Percentiles rank a stretch among this genome's conserved stretches.
These are phyloP conservation scores for Chironomus tepperi DNA, from an alignment of 1,140 invertebrate species.

Conservation along the genomic window DNA sequence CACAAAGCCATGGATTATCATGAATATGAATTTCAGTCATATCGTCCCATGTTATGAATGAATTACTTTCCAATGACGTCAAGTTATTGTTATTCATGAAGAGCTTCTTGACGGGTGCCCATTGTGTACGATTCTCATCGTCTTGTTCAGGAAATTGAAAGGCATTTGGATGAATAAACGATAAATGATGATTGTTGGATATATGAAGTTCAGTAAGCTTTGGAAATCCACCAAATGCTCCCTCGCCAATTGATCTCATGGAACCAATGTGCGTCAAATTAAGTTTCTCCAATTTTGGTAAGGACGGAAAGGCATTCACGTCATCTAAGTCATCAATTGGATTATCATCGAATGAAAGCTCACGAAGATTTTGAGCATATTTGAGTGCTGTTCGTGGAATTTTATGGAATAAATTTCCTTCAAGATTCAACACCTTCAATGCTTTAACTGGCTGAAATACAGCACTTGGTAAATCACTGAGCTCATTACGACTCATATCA, in stretches of 20 bases:
- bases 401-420: slow-evolving; percentile 53
- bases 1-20: slow-evolving; percentile 65
- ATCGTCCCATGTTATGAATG: slow-evolving; percentile 53
- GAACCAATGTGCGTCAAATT: slow-evolving; percentile 54
- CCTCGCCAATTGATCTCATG: slow-evolving; percentile 46
- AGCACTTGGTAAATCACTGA: slow-evolving; percentile 50
- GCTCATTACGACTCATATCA: slow-evolving; percentile 54
- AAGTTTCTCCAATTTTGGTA: slow-evolving; percentile 50
- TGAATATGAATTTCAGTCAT: slow-evolving; percentile 52
- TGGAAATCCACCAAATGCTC: slow-evolving; percentile 31
- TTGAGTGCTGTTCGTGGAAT: slow-evolving; percentile 49
- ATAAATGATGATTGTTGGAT: slow-evolving; percentile 48
- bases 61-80: slow-evolving; percentile 46
- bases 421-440: slow-evolving; percentile 55
- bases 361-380: slow-evolving; percentile 48
- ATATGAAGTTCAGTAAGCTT: neutral
- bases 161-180: slow-evolving; percentile 45
- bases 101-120: slow-evolving; percentile 53
- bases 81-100: slow-evolving; percentile 60
- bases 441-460: slow-evolving; percentile 55
- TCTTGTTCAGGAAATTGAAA: slow-evolving; percentile 41
- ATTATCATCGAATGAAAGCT: slow-evolving; percentile 58
- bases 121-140: slow-evolving; percentile 41
- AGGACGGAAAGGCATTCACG: slow-evolving; percentile 48
- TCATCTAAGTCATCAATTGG: slow-evolving; percentile 46